phyloP scores from a whole-genome alignment of 1,140 invertebrate genomes.

The Drosophila erecta region DNA sequence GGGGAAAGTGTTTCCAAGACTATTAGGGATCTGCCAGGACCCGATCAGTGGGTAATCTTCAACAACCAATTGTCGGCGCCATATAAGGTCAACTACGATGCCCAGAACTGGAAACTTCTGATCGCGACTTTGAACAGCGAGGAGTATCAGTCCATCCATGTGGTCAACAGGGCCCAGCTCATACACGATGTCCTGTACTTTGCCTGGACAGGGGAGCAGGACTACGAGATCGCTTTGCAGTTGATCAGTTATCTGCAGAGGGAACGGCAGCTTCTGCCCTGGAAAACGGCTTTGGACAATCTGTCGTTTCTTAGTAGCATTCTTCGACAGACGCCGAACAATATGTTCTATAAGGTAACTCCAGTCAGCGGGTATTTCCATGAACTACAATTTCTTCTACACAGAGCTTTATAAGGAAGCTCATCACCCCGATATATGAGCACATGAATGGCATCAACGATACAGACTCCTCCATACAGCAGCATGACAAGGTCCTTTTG shows the following conservation, averaged over 20 bases:
- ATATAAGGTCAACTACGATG: conserved; percentile 91
- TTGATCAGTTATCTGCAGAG: conserved; percentile 87
- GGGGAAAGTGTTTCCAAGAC: conserved; percentile 51
- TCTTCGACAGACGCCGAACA: conserved; percentile 84
- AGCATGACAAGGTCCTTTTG: conserved; percentile 85
- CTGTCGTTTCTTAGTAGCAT: conserved; percentile 86
- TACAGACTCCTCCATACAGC: conserved; percentile 65
- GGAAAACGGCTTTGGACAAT: conserved; percentile 79
- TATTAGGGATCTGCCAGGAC: conserved; percentile 38
- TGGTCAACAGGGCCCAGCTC: conserved; percentile 91
- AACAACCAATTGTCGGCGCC: conserved; percentile 87
- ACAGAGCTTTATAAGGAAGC: conserved; percentile 86
- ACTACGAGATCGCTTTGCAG: conserved; percentile 86
- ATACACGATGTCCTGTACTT: conserved; percentile 91
- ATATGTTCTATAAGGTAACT: conserved; percentile 85
- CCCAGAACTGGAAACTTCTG: conserved; percentile 88
- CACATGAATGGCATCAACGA: conserved; percentile 85
- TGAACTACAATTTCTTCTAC: background rate
- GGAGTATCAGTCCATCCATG: conserved; percentile 86
- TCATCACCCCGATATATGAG: conserved; percentile 86
- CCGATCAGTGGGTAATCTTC: conserved; percentile 87
- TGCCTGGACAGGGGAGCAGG: conserved; percentile 88
- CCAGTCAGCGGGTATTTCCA: background rate
- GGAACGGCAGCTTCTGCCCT: conserved; percentile 89
- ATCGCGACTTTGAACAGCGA: conserved; percentile 86